A percentile compares a stretch with the other conserved stretches of the same genome.
phyloP scores from a whole-genome alignment of 2,797 vertebrate genomes.

The Hypotaenidia philippensis region DNA sequence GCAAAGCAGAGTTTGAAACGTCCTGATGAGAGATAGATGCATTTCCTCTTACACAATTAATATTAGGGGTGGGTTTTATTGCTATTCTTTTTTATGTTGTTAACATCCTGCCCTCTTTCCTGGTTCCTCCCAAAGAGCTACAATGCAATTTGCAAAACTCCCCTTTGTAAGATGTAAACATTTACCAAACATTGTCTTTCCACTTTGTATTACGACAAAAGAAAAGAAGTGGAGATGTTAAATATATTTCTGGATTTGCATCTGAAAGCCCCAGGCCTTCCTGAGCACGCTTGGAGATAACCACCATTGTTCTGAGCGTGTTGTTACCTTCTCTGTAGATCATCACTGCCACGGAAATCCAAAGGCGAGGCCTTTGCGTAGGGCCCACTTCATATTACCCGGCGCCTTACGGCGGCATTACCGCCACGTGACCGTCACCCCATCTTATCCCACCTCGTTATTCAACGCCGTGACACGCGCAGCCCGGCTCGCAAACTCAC shows the following conservation, averaged over 20 bases:
- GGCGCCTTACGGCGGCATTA: background rate
- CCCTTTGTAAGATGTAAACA: conserved; percentile 63
- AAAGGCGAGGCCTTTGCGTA: background rate
- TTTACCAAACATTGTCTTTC: conserved; percentile 73
- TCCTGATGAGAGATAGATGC: conserved; percentile 75
- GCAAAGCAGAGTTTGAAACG: conserved; percentile 66
- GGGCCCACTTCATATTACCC: background rate
- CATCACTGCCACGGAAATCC: background rate
- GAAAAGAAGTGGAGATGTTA: conserved; percentile 69
- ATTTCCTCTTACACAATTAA: conserved; percentile 77
- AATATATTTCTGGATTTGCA: conserved; percentile 68
- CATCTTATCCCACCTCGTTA: background rate
- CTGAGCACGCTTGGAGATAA: conserved; percentile 60
- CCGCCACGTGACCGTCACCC: background rate
- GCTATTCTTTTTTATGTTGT: conserved; percentile 74
- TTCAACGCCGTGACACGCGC: background rate
- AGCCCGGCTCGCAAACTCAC: background rate
- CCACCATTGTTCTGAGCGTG: background rate
- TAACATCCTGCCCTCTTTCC: conserved; percentile 75
- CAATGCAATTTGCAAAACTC: conserved; percentile 66
- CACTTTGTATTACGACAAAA: conserved; percentile 67
- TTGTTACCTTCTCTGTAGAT: conserved; percentile 20
- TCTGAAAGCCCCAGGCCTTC: conserved; percentile 65
- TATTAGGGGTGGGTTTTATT: conserved; percentile 74
- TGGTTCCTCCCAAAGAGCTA: conserved; percentile 70